Conservation (phyloP, 1,140 invertebrate genomes). For the Odontomachus brunneus region DNA sequence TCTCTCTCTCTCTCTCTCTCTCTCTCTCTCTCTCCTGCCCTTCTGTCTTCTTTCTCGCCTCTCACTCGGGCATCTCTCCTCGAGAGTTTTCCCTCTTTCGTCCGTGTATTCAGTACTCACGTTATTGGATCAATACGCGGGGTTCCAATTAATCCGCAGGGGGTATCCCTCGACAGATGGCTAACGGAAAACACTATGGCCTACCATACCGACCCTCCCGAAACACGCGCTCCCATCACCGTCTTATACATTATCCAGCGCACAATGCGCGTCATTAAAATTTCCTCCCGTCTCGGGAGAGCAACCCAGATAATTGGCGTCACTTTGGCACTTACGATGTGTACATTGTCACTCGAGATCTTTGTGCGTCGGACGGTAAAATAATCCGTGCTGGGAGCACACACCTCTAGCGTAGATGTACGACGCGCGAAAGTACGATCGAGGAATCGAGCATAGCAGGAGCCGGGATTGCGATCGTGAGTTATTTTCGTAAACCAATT, state of each 20-base stretch:
- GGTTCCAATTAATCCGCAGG: conserved; percentile 80
- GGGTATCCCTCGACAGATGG: conserved; percentile 78
- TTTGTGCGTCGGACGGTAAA: too few species aligned
- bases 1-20: not conserved
- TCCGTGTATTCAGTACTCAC: conserved; percentile 69
- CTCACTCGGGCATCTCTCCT: conserved; percentile 53
- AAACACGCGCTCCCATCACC: conserved; percentile 44
- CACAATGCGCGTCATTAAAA: not conserved
- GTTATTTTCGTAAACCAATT: not conserved
- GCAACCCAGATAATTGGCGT: not conserved
- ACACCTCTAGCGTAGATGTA: too few species aligned
- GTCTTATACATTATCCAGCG: conserved; percentile 10
- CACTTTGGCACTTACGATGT: not conserved
- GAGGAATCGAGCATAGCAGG: too few species aligned
- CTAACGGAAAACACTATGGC: conserved; percentile 74
- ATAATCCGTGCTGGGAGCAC: too few species aligned
- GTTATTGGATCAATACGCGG: conserved; percentile 81
- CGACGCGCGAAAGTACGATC: too few species aligned
- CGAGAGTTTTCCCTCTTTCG: conserved; percentile 52
- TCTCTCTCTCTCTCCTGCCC: not conserved
- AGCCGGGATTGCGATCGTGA: not conserved
- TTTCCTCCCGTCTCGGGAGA: not conserved
- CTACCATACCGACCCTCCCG: conserved; percentile 65
- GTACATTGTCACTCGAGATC: not conserved
- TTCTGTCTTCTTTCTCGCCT: conserved; percentile 34